A percentile compares a stretch with the other conserved stretches of the same genome.
These are phyloP conservation scores for Mesocentrotus franciscanus DNA, from an alignment of 53 echinoderm and acorn worm genomes.

Conservation along the genomic window DNA sequence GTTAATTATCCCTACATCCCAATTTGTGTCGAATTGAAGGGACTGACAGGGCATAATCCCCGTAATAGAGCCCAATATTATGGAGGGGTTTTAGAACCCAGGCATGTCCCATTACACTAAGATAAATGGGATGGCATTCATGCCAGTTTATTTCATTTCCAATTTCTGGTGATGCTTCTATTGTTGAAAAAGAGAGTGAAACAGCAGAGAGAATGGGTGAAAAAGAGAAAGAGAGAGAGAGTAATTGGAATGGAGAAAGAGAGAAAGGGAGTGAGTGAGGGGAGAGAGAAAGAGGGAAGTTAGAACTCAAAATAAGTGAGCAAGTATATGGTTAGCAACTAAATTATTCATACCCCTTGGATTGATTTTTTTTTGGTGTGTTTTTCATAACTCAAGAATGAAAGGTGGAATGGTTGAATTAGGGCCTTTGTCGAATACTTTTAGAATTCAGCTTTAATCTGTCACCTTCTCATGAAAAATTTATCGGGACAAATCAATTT, in stretches of 20 bases:
- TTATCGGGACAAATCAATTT: no score
- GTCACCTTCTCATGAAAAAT: no score
- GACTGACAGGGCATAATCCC: conserved; percentile 21
- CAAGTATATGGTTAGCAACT: background rate
- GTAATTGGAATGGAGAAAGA: background rate
- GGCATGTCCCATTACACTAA: conserved; percentile 32
- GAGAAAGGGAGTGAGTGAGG: background rate
- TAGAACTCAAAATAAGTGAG: background rate
- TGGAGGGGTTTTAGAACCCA: background rate
- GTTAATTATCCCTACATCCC: conserved; percentile 46
- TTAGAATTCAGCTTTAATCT: no score
- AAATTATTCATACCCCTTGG: no score
- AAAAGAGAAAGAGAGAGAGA: conserved; percentile 9
- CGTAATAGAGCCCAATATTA: conserved; percentile 37
- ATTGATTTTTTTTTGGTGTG: no score
- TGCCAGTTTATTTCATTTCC: conserved; percentile 18
- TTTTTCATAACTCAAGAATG: no score
- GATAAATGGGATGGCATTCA: conserved; percentile 29
- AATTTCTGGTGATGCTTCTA: background rate
- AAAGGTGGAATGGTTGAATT: no score
- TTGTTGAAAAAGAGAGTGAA: conserved; percentile 5
- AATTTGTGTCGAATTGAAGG: conserved; percentile 45
- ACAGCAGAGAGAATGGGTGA: background rate
- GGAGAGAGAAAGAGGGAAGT: background rate
- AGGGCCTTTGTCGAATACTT: no score